A percentile compares a stretch with the other conserved stretches of the same genome.
Evolutionary conservation across 2,888 invertebrate species (phyloP).

Genomic region (Cosmia trapezina): DNA sequence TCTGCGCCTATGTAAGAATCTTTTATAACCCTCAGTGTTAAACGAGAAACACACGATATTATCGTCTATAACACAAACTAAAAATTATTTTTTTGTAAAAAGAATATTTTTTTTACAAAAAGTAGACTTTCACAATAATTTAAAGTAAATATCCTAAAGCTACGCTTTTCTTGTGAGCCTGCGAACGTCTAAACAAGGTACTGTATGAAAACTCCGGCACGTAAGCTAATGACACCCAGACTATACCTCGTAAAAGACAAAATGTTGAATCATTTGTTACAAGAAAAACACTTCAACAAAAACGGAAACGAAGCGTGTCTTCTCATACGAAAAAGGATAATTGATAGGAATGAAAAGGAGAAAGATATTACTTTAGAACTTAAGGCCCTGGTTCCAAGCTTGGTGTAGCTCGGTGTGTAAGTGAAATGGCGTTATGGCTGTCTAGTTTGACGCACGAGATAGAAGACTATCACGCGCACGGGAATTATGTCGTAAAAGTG

Average conservation of each 20-base stretch:
- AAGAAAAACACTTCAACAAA: conserved; percentile 22
- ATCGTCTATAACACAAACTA: no score
- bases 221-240: neutral
- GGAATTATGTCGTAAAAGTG: no score
- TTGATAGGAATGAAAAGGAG: neutral
- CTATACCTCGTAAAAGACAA: neutral
- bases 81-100: no score
- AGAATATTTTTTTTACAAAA: neutral
- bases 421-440: no score
- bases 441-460: no score
- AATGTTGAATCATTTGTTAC: neutral
- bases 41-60: no score
- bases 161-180: neutral
- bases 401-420: no score
- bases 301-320: neutral
- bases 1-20: no score
- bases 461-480: no score
- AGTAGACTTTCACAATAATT: neutral
- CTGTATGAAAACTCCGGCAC: no score
- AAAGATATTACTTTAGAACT: neutral
- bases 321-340: neutral
- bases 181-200: neutral
- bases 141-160: neutral
- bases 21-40: no score
- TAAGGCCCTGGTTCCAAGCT: no score